Base-by-base conservation (phyloP, 2,113 vertebrate genomes). In the Sterrhoptilus dennistouni region DNA sequence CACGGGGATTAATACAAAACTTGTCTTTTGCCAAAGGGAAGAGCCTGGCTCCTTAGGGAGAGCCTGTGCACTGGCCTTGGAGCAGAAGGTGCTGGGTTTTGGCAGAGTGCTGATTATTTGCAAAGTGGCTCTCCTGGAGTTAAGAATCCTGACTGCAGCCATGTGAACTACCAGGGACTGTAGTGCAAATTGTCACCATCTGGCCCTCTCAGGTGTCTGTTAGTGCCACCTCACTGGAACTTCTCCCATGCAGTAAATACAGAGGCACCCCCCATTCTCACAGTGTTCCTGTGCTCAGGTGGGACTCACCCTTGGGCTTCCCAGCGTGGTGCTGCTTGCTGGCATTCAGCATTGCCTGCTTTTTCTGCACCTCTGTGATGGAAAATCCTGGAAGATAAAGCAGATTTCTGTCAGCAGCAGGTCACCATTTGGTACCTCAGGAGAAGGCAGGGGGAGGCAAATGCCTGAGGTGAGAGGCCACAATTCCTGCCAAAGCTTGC, bases 281-380 rank as follows among this genome's bases (percentile, higher is more conserved):
- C 29, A 49, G 42, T 31, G 3, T 20, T 17, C 53, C 1, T 27
- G 6, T 31, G 35, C 4, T 61, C 18, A 71, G 44, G 6, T 70
- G 28, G 21, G 27, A 90, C 93, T 95, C 97, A 99, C 99, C 98
- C 98, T 99, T 99, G 70, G 99, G 99, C 97, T 99, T 99, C 86
- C 98, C 98, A 24, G 97, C 91, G 11, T 98, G 98, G 83, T 98
- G 99, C 93, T 98, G 98, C 97, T 99, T 99, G 96, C 98, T 98
- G 89, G 98, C 99, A 9, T 99, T 99, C 92, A 99, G 92, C 99
- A 99, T 99, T 45, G 99, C 99, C 97, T 99, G 99, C 94, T 99
- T 99, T 96, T 99, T 99, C 95, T 99, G 99, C 87, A 99, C 97
- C 79, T 99, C 99, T 1, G 99, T 99, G 92, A 99, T 99, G 66